Conservation (phyloP, 30 jellyfish, hydroid and myxozoan species). For the Aurelia aurita complex sp. Pacific region DNA sequence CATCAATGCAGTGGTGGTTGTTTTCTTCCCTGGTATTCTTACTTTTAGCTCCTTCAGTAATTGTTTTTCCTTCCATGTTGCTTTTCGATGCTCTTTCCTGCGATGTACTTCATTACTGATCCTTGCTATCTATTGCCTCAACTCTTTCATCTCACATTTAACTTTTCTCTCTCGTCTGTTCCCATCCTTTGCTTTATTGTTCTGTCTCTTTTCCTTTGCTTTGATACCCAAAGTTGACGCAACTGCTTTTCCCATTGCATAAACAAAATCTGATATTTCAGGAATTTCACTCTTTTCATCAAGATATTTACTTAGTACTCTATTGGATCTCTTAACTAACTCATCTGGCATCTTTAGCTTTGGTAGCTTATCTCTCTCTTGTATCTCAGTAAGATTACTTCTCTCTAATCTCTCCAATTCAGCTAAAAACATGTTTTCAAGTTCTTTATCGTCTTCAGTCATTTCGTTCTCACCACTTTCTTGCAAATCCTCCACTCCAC, state of each 20-base stretch:
- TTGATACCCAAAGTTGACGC: background rate
- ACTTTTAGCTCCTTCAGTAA: background rate
- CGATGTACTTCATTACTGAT: constrained; percentile 11
- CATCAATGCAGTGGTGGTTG: background rate
- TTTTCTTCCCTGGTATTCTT: background rate
- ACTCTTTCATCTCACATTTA: constrained; percentile 8
- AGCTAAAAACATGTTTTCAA: no score
- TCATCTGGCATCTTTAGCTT: no score
- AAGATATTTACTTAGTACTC: background rate
- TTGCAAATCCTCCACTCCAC: no score
- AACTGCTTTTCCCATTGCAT: constrained; percentile 8
- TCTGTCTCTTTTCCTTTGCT: background rate
- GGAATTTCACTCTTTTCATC: constrained; percentile 3
- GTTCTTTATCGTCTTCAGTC: no score
- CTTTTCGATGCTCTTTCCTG: constrained; percentile 2
- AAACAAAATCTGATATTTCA: background rate
- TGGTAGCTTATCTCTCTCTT: no score
- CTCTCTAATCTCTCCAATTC: no score
- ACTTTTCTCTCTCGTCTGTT: constrained; percentile 4
- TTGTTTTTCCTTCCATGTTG: constrained; percentile 15
- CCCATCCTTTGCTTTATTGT: constrained; percentile 4
- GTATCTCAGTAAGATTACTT: no score
- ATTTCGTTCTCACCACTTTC: no score
- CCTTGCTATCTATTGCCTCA: constrained; percentile 10
- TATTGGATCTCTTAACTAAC: background rate